Evolutionary conservation across 30 jellyfish, hydroid and myxozoan genomes (phyloP).

Genomic region (Chironex yamaguchii): DNA sequence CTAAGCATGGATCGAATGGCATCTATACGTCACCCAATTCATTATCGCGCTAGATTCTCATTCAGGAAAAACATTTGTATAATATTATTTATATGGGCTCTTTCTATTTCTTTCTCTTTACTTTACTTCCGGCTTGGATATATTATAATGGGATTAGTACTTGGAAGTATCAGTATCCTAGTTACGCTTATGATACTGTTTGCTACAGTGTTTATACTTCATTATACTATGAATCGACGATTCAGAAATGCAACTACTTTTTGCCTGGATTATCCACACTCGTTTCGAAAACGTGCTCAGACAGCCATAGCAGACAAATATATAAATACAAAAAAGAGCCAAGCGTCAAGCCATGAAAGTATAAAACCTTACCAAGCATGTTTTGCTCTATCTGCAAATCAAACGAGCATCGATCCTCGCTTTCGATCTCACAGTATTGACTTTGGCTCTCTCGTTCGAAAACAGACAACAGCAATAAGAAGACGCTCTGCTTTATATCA

Average conservation of each 20-base stretch:
- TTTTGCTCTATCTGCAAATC: no score
- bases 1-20: constrained; percentile 60
- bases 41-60: constrained; percentile 33
- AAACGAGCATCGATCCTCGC: no score
- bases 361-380: no score
- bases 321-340: no score
- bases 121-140: constrained; percentile 45
- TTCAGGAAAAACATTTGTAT: constrained; percentile 34
- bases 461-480: neutral
- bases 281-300: no score
- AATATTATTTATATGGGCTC: constrained; percentile 19
- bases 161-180: constrained; percentile 38
- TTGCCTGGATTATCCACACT: no score
- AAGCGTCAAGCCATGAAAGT: no score
- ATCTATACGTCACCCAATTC: constrained; percentile 46
- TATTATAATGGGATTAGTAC: constrained; percentile 29
- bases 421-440: neutral
- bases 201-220: neutral
- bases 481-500: neutral
- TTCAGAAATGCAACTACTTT: neutral
- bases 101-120: constrained; percentile 18
- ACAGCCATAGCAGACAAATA: no score
- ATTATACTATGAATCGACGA: neutral
- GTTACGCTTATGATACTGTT: constrained; percentile 37
- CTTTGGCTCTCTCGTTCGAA: neutral